These are phyloP conservation scores for Ormyrus pomaceus DNA, from an alignment of 2,888 invertebrate species.

Conservation along the genomic window DNA sequence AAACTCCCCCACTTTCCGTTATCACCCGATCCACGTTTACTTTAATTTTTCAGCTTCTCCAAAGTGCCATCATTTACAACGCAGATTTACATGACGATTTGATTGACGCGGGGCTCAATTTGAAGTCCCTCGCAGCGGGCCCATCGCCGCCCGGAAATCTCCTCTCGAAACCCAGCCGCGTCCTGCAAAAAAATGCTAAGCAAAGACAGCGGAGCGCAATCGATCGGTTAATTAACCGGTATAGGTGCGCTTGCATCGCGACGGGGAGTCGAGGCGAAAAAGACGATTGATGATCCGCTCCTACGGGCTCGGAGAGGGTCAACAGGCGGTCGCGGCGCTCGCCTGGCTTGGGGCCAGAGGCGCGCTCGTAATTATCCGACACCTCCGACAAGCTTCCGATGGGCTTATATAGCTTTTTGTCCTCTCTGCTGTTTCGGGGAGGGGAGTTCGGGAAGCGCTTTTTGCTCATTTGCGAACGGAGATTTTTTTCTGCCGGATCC, in stretches of 20 bases:
- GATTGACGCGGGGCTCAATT: not conserved
- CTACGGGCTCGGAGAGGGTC: slow-evolving; percentile 50
- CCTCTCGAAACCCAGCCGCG: not conserved
- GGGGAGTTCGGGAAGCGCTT: too few species aligned
- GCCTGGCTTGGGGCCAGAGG: slow-evolving; percentile 60
- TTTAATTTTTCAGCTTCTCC: too few species aligned
- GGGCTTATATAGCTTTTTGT: slow-evolving; percentile 24
- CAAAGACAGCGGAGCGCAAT: too few species aligned
- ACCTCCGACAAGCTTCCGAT: slow-evolving; percentile 35
- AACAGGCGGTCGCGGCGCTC: slow-evolving; percentile 59
- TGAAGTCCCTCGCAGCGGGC: too few species aligned
- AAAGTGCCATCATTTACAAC: not conserved
- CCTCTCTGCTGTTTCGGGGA: slow-evolving; percentile 31
- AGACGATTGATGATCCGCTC: slow-evolving; percentile 23
- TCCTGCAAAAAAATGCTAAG: not conserved
- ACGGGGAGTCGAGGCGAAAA: not conserved
- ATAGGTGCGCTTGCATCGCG: too few species aligned
- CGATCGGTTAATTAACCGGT: not conserved
- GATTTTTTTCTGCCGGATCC: slow-evolving; percentile 9
- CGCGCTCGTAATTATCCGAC: slow-evolving; percentile 59
- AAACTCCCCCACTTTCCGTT: not conserved
- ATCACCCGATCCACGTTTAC: not conserved
- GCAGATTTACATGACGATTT: not conserved
- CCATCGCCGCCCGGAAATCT: too few species aligned
- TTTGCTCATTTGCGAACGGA: too few species aligned